These are phyloP conservation scores for Hoplodrina blanda DNA, from an alignment of 2,888 invertebrate species.

Conservation along the genomic window DNA sequence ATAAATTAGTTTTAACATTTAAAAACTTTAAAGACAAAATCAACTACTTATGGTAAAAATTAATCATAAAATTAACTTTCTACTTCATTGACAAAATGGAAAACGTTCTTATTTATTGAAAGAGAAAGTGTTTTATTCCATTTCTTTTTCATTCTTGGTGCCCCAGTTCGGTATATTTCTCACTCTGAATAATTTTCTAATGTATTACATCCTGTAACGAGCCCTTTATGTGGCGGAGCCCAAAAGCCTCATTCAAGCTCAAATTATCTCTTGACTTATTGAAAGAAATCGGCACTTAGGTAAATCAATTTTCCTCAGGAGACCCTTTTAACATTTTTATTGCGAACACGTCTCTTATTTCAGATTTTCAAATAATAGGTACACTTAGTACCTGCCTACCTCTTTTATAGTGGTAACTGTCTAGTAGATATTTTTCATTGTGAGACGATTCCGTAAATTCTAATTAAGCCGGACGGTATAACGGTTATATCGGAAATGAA, in stretches of 20 bases:
- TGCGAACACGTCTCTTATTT: not conserved
- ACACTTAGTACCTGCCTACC: not conserved
- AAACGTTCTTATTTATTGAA: not conserved
- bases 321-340: constrained; percentile 23
- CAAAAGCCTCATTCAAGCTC: constrained; percentile 30
- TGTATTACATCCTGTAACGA: constrained; percentile 39
- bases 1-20: constrained; percentile 2
- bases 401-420: not conserved
- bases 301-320: constrained; percentile 40
- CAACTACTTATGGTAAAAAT: not conserved
- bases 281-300: constrained; percentile 49
- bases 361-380: not conserved
- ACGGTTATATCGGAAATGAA: not conserved
- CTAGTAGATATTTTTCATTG: not conserved
- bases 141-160: constrained; percentile 11
- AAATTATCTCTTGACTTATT: constrained; percentile 39
- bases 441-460: not conserved
- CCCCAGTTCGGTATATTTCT: constrained; percentile 5
- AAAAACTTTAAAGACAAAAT: not conserved
- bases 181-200: constrained; percentile 28
- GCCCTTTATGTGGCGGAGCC: constrained; percentile 25
- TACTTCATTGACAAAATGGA: not conserved
- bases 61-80: not conserved
- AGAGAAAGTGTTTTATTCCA: constrained; percentile 4
- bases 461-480: no score